phyloP scores from a whole-genome alignment of 2,797 vertebrate species.

The Bradypodion ventrale region DNA sequence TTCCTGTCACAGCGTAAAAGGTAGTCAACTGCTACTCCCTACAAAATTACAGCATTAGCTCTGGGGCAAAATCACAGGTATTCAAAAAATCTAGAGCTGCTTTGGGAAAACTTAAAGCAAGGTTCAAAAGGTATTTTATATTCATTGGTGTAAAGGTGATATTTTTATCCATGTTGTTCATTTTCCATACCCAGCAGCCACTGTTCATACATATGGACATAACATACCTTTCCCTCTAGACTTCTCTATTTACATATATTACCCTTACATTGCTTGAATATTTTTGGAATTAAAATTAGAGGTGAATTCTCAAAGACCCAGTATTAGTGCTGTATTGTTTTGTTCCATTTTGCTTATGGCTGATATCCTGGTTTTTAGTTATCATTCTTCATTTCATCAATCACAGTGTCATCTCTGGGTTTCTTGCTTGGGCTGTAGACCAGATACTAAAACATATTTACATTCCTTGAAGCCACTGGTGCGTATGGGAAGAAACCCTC shows the following conservation, averaged over 20 bases:
- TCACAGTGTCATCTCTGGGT: not conserved
- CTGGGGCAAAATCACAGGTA: not conserved
- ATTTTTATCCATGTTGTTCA: not conserved
- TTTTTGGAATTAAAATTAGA: constrained; percentile 30
- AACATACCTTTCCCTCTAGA: not conserved
- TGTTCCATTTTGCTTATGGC: constrained; percentile 19
- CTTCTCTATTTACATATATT: not conserved
- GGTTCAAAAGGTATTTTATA: not conserved
- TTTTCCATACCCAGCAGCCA: not conserved
- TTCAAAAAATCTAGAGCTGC: not conserved
- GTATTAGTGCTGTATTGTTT: not conserved
- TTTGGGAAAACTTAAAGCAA: not conserved
- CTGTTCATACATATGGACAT: not conserved
- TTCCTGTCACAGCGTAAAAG: not conserved
- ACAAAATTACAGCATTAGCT: not conserved
- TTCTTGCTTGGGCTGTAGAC: not conserved
- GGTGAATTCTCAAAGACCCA: not conserved
- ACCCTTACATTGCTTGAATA: not conserved
- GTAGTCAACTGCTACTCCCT: not conserved
- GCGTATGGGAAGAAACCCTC: not conserved
- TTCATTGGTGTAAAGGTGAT: not conserved
- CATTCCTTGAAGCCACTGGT: not conserved
- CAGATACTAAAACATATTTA: not conserved
- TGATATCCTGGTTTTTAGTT: no score
- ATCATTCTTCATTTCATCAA: not conserved